These are phyloP conservation scores for Urocitellus parryii DNA, from an alignment of 2,113 vertebrate species.

Conservation along the genomic window DNA sequence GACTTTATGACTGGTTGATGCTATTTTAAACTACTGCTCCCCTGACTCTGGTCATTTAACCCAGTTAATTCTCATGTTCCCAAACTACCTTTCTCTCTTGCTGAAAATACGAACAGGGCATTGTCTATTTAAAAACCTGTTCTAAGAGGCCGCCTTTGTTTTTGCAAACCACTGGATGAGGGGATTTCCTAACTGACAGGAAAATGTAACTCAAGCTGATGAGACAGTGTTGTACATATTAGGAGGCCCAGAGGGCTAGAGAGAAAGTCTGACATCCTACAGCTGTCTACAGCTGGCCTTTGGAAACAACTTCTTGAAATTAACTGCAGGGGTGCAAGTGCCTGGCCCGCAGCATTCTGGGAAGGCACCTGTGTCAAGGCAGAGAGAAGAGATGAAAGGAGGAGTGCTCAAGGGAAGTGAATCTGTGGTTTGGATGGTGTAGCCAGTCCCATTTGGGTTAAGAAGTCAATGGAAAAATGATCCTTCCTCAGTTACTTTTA, in stretches of 20 bases:
- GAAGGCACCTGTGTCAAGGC: conserved; percentile 75
- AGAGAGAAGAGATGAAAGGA: neutral
- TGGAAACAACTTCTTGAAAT: conserved; percentile 57
- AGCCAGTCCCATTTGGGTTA: conserved; percentile 62
- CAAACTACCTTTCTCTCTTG: neutral
- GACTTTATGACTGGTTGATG: neutral
- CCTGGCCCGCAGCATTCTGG: conserved; percentile 37
- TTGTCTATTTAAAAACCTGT: neutral
- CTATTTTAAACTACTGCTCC: conserved; percentile 41
- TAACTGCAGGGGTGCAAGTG: neutral
- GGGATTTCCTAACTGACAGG: conserved; percentile 75
- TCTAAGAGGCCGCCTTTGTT: neutral
- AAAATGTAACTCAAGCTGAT: conserved; percentile 65
- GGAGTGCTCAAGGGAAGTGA: neutral
- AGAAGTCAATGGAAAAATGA: conserved; percentile 83
- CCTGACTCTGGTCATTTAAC: neutral
- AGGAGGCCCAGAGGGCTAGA: neutral
- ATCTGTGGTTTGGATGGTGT: conserved; percentile 65
- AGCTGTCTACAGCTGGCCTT: conserved; percentile 35
- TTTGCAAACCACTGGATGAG: neutral
- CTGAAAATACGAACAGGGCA: neutral
- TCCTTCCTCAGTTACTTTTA: conserved; percentile 79
- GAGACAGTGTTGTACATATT: neutral
- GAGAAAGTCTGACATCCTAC: conserved; percentile 42
- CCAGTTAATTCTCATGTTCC: neutral